Conservation (phyloP, 1,140 invertebrate genomes). For the Formica exsecta region DNA sequence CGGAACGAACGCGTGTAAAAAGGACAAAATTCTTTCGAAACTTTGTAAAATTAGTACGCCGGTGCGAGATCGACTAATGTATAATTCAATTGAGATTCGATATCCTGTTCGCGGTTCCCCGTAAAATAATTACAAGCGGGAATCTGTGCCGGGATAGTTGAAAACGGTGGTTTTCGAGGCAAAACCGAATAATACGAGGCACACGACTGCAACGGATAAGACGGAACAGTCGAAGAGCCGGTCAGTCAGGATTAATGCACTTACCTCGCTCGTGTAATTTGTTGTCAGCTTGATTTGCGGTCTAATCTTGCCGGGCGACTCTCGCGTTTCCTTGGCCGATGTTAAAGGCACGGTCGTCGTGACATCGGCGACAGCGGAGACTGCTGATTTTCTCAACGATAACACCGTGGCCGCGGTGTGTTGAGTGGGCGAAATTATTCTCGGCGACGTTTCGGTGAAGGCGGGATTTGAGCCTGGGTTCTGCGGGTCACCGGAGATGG, state of each 20-base stretch:
- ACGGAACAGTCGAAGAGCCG: background rate
- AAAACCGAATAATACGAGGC: conserved; percentile 47
- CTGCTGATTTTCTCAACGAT: conserved; percentile 63
- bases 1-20: background rate
- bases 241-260: conserved; percentile 67
- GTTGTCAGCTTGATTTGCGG: conserved; percentile 87
- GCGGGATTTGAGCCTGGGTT: conserved; percentile 25
- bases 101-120: background rate
- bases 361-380: conserved; percentile 41
- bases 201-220: conserved; percentile 14
- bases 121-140: conserved; percentile 44
- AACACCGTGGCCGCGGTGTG: conserved; percentile 72
- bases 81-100: conserved; percentile 36
- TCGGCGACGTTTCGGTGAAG: conserved; percentile 73
- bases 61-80: background rate
- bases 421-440: conserved; percentile 72
- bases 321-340: conserved; percentile 86
- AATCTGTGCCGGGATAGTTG: conserved; percentile 33
- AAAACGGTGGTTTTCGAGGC: conserved; percentile 22
- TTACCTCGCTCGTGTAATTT: conserved; percentile 87
- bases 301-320: conserved; percentile 85
- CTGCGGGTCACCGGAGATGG: background rate
- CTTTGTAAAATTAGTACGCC: background rate
- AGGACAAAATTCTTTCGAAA: too few relatives aligned
- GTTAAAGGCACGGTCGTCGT: conserved; percentile 65